Percentiles rank a stretch among this genome's conserved stretches.
Evolutionary conservation across 2,797 vertebrate species (phyloP).

Genomic region (Pogoniulus pusillus): DNA sequence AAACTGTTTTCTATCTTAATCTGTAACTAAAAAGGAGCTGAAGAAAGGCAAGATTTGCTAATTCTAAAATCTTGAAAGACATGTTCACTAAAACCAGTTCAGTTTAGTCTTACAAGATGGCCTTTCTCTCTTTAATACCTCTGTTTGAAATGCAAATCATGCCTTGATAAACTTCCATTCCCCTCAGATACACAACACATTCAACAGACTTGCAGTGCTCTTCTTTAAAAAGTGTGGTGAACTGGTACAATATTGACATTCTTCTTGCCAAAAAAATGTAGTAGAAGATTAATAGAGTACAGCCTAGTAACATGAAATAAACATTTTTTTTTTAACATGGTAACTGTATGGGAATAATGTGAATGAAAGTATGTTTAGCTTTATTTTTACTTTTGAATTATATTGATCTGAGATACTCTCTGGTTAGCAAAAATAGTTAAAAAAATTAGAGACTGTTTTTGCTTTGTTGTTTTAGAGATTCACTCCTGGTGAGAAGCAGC

Average conservation of each 20-base stretch:
- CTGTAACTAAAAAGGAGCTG: not conserved
- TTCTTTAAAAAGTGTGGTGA: not conserved
- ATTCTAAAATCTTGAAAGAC: slow-evolving; percentile 5
- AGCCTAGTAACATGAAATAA: not conserved
- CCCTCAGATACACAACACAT: not conserved
- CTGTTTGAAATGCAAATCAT: slow-evolving; percentile 23
- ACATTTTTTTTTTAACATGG: not conserved
- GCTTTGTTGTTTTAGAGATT: not conserved
- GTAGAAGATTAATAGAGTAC: not conserved
- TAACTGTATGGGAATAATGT: not conserved
- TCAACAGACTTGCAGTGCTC: not conserved
- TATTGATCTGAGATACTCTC: not conserved
- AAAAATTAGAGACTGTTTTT: not conserved
- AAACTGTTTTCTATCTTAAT: not conserved
- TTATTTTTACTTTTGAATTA: not conserved
- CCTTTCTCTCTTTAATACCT: not conserved
- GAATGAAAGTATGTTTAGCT: not conserved
- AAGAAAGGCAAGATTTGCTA: not conserved
- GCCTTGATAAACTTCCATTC: not conserved
- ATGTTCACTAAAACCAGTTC: not conserved
- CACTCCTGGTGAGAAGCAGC: not conserved
- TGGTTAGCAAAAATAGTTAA: not conserved
- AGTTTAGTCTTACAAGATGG: not conserved
- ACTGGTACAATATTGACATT: not conserved
- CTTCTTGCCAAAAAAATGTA: not conserved